A percentile compares a stretch with the other conserved stretches of the same genome.
Evolutionary conservation across 1,140 invertebrate genomes (phyloP).

Genomic region (Cecropterus lyciades): DNA sequence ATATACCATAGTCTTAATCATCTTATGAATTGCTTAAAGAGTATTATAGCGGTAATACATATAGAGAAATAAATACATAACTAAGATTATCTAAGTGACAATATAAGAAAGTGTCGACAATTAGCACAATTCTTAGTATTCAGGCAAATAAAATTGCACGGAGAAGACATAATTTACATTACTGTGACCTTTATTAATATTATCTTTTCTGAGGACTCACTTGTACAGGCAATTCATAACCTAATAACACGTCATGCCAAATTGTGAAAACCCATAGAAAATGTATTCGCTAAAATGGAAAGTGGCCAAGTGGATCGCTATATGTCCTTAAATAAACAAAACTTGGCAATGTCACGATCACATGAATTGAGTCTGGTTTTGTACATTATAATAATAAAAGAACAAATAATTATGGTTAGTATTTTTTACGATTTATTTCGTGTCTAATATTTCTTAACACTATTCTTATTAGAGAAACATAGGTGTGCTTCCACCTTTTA

Average conservation of each 20-base stretch:
- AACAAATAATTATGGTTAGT: too few species aligned
- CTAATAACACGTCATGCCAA: slow-evolving; percentile 43
- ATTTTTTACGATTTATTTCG: too few species aligned
- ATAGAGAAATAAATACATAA: too few species aligned
- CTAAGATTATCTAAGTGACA: too few species aligned
- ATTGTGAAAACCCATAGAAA: slow-evolving; percentile 35
- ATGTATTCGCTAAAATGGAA: slow-evolving; percentile 43
- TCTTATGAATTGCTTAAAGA: too few species aligned
- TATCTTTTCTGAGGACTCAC: slow-evolving; percentile 23
- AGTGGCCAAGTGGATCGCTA: slow-evolving; percentile 45
- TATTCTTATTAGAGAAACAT: too few species aligned
- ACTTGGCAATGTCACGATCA: slow-evolving; percentile 42
- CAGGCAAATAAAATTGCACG: background rate
- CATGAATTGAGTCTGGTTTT: background rate
- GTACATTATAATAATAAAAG: background rate
- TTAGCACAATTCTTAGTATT: background rate
- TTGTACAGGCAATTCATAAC: slow-evolving; percentile 28
- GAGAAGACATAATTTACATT: background rate
- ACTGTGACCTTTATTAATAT: slow-evolving; percentile 10
- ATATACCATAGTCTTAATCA: too few species aligned
- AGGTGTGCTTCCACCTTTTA: too few species aligned
- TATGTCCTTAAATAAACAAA: slow-evolving; percentile 44
- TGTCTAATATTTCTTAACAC: too few species aligned
- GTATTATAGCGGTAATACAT: too few species aligned
- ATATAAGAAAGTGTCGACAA: background rate